These are phyloP conservation scores for Hypotaenidia okinawae DNA, from an alignment of 2,797 vertebrate genomes.

Conservation along the genomic window DNA sequence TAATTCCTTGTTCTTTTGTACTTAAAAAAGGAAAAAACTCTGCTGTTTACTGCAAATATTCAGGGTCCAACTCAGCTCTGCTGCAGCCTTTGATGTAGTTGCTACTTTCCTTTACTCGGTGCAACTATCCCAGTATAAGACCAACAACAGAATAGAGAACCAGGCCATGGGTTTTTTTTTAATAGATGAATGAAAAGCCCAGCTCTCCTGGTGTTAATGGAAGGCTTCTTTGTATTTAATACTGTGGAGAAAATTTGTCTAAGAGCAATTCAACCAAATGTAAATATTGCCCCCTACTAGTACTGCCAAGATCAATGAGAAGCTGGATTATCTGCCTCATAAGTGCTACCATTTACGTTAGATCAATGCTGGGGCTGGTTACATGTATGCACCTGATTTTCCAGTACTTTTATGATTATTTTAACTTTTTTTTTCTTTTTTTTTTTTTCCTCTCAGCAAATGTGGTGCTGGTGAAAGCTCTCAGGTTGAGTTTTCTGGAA, in stretches of 20 bases:
- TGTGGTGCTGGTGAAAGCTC: background rate
- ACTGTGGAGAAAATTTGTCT: slow-evolving; percentile 5
- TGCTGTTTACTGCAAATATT: background rate
- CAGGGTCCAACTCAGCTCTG: background rate
- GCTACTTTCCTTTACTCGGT: background rate
- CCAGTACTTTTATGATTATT: background rate
- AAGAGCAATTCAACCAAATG: slow-evolving; percentile 12
- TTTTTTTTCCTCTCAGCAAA: background rate
- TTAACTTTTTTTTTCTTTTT: background rate
- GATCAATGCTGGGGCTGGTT: slow-evolving; percentile 21
- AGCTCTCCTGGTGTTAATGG: background rate
- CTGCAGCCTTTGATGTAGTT: background rate
- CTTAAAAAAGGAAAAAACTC: background rate
- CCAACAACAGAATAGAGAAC: background rate
- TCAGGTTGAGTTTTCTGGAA: background rate
- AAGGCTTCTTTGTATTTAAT: slow-evolving; percentile 5
- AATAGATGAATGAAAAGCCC: slow-evolving; percentile 35
- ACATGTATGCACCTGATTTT: background rate
- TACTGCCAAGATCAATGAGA: slow-evolving; percentile 12
- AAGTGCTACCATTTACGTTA: slow-evolving; percentile 2
- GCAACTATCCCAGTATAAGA: background rate
- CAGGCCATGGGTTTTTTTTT: background rate
- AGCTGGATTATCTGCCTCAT: background rate
- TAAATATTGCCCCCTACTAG: slow-evolving; percentile 46
- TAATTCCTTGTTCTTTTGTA: background rate